Evolutionary conservation across 1,140 invertebrate genomes (phyloP), one percentile per base, ranked within the genome.

Genomic region (Temnothorax curvispinosus): DNA sequence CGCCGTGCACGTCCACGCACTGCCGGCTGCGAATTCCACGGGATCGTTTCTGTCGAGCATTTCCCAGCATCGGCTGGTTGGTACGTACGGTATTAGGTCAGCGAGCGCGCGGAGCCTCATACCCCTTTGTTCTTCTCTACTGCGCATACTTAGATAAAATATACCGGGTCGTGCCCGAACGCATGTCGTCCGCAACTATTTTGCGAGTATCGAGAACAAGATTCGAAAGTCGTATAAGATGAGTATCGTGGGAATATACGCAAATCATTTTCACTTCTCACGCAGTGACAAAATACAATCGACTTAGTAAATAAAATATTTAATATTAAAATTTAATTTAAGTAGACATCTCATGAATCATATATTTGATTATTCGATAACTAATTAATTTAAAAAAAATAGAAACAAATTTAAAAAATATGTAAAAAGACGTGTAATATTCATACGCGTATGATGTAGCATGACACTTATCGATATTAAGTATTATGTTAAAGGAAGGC

Each of bases 11-110:
- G 89, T 85, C 92, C 89, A 85, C 86, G 86, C 69, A 56, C 56
- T 64, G 81, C 52, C 88, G 88, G 58, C 82, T 87, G 91, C 91
- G 88, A 92, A 92, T 93, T 92, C 91, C 91, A 69, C 91, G 88
- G 91, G 92, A 90, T 89, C 80, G 86, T 86, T 90, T 88, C 87
- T 89, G 52, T 56, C 80, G 80, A 87, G 65, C 89, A 84, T 91
- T 91, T 90, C 89, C 89, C 90, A 91, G 90, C 87, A 85, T 52
- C 74, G 87, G 58, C 81, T 47, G 88, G 65, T 88, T 75, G 88
- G 77, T 90, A 90, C 89, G 84, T 60, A 5, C 0, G 84, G 89
- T 91, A 91, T 91, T 91, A 87, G 89, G 87, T 91, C 90, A 91
- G 71, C 75, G 74, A 80, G 60, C 81, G 77, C 77, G 62, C 72